Evolutionary conservation across 2,113 vertebrate species (phyloP), one percentile per base, ranked within the genome.

Genomic region (Corythornis vintsioides): DNA sequence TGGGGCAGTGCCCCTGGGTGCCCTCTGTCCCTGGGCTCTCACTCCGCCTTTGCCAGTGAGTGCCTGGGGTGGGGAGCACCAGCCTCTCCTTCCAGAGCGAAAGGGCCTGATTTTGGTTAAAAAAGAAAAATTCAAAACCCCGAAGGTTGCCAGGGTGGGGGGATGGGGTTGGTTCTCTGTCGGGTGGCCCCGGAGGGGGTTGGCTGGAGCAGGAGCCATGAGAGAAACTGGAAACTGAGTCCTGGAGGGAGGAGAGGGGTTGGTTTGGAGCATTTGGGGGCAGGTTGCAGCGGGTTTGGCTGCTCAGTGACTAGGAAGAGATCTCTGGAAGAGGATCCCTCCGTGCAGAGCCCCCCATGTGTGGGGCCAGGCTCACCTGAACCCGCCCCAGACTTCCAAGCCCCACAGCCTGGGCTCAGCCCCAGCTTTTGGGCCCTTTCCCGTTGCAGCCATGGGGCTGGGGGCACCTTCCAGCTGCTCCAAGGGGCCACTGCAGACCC

Each of bases 161-260:
- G 10, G 11, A 4, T 1, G 1, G 50, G 14, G 3, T 24, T 24
- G 21, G 19, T 33, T 19, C 28, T 28, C 18, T 13, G 8, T 21
- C 0, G 7, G 7, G 13, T 29, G 42, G 10, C 48, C 26, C 21
- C n/a, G 69, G 35, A 2, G 11, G 7, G 4, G 33, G 8, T 6
- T 18, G 47, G 31, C 24, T 45, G 31, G 15, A 3, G 50, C 7
- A 2, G 52, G 17, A 43, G 43, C 7, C 21, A 4, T 52, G 21
- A 28, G 35, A 20, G 35, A 25, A 24, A 28, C 3, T 1, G 72
- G 47, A 40, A 67, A 13, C 12, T 0, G 28, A 31, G 42, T 5
- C 4, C 48, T 9, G 9, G 19, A 26, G 4, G 17, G 42, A 45
- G 48, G 14, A 11, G 16, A 73, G 40, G 24, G 16, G 12, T 19